Evolutionary conservation across 2,888 invertebrate species (phyloP), one percentile per base, ranked within the genome.

Genomic region (Hypolimnas misippus): DNA sequence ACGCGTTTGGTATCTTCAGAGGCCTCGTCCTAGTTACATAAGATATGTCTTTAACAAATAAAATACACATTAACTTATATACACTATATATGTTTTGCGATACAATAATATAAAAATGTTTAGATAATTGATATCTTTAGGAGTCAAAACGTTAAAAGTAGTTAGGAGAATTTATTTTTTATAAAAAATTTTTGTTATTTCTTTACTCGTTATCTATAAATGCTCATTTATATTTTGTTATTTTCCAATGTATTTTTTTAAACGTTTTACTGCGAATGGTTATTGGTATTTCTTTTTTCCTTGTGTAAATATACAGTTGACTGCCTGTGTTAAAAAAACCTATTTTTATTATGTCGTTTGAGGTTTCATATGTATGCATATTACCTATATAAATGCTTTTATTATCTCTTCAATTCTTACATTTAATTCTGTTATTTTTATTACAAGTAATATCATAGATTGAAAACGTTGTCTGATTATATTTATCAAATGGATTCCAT

Each of bases 201-300:
- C 12, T 14, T 67, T 71, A 63, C 66, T 71, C 67, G 73, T 70
- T 67, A 70, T 64, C 72, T 70, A 12, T 21, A 70, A 69, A 75
- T 72, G 70, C 73, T 73, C 75, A 73, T 70, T 82, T 49, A 29
- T 49, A 46, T 46, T 46, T 46, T 21, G 44, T 21, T 46, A 21
- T 19, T 21, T 46, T 46, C 19, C 5, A 49, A 29, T 49, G 7
- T 29, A 52, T 35, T 35, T 19, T 33, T 51, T 14, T 35, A 2
- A 35, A 35, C 16, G 17, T 31, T 35, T 77, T 83, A 52, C 14
- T 55, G 25, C 42, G 19, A 29, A 44, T 29, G 51, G 31, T 62
- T 40, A 42, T 62, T 58, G 57, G 49, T 62, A 49, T 59, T 50
- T 49, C 17, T 59, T 33, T 53, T 62, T 25, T 57, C 38, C 62